These are phyloP conservation scores for Rhagoletis pomonella DNA, from an alignment of 1,140 invertebrate genomes.

Conservation along the genomic window DNA sequence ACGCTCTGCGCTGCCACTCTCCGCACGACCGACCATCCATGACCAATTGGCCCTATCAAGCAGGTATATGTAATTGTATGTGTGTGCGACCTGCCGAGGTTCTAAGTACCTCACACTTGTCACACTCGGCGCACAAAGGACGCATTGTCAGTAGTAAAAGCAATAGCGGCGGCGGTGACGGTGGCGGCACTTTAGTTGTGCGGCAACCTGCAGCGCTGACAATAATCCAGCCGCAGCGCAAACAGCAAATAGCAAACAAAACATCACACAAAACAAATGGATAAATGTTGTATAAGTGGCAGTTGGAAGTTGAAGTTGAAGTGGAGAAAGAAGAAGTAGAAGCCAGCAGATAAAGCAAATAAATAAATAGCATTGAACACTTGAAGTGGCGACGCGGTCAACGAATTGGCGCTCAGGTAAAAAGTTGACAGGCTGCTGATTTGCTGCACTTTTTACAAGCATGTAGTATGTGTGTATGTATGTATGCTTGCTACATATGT, in stretches of 20 bases:
- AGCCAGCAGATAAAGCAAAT: not conserved
- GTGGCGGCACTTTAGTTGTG: constrained; percentile 41
- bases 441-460: constrained; percentile 12
- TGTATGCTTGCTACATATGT: not conserved
- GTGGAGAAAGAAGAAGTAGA: not conserved
- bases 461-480: not conserved
- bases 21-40: not conserved
- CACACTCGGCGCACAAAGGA: constrained; percentile 29
- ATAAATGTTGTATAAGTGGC: constrained; percentile 32
- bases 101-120: constrained; percentile 48
- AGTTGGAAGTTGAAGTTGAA: not conserved
- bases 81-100: constrained; percentile 27
- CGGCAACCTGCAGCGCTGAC: constrained; percentile 35
- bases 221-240: constrained; percentile 40
- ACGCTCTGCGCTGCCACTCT: not conserved
- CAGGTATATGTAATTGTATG: not conserved
- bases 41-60: constrained; percentile 15
- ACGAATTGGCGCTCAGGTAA: constrained; percentile 12
- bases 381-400: not conserved
- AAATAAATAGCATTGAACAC: not conserved
- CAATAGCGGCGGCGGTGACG: not conserved
- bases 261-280: constrained; percentile 41
- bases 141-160: not conserved
- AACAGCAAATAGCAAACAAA: constrained; percentile 42
- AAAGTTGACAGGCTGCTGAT: constrained; percentile 50